phyloP scores from a whole-genome alignment of 2,888 invertebrate genomes.

The Drosophila multiciliata region DNA sequence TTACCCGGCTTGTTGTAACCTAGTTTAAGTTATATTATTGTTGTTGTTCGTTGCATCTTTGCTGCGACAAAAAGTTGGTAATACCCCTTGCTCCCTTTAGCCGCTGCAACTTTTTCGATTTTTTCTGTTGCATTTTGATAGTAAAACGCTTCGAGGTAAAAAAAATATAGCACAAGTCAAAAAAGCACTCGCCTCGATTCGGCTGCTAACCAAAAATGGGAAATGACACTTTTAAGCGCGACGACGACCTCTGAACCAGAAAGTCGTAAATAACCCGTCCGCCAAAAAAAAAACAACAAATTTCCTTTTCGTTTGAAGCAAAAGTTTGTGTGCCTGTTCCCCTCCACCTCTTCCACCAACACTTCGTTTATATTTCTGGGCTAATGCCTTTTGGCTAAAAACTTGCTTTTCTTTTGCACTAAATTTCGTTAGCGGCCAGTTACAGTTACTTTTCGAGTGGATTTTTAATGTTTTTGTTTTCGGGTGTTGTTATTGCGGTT shows the following conservation, averaged over 20 bases:
- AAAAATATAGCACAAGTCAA: constrained; percentile 11
- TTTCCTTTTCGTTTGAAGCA: constrained; percentile 59
- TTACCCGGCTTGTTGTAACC: constrained; percentile 72
- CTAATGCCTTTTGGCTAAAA: constrained; percentile 71
- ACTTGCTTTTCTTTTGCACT: constrained; percentile 74
- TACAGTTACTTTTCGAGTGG: constrained; percentile 69
- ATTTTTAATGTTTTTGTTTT: constrained; percentile 67
- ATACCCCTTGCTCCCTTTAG: background rate
- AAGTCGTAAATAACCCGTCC: constrained; percentile 82
- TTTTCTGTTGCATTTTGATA: constrained; percentile 64
- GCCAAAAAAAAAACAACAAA: constrained; percentile 39
- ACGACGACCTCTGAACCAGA: constrained; percentile 83
- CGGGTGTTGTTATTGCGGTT: constrained; percentile 70
- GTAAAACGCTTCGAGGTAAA: constrained; percentile 60
- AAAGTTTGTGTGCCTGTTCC: constrained; percentile 18
- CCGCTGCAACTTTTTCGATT: constrained; percentile 27
- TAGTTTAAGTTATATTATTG: constrained; percentile 51
- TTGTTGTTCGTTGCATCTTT: constrained; percentile 10
- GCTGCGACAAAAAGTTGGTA: constrained; percentile 52
- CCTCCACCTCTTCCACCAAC: fast-evolving
- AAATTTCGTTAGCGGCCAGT: constrained; percentile 77
- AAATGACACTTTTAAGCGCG: constrained; percentile 82
- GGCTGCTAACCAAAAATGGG: constrained; percentile 59
- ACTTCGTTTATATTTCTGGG: constrained; percentile 54
- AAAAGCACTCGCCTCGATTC: constrained; percentile 18